These are phyloP conservation scores for Ptychodera flava DNA, from an alignment of 35 echinoderm and acorn worm genomes.

Conservation along the genomic window DNA sequence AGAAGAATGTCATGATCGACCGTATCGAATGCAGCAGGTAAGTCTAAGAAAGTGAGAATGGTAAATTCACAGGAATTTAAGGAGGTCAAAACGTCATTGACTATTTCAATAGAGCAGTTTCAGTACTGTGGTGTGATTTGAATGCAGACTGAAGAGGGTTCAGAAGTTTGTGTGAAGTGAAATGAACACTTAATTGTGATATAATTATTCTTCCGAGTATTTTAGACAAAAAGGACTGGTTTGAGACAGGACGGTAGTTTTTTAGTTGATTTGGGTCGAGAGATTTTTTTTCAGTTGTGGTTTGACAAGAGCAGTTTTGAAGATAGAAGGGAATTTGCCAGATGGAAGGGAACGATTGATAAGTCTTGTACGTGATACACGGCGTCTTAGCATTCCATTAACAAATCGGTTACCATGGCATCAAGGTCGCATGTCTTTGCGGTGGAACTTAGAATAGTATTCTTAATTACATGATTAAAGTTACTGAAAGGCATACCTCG, in stretches of 20 bases:
- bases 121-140: conserved; percentile 33
- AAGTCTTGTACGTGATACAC: conserved; percentile 25
- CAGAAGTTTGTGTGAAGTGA: conserved; percentile 22
- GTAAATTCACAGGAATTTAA: conserved; percentile 16
- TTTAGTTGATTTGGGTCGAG: conserved; percentile 29
- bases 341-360: conserved; percentile 26
- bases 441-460: background rate
- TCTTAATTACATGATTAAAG: background rate
- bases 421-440: background rate
- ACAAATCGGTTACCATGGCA: background rate
- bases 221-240: conserved; percentile 43
- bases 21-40: conserved; percentile 40
- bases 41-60: conserved; percentile 41
- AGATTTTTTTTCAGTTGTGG: conserved; percentile 41
- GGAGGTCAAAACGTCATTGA: conserved; percentile 39
- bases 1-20: conserved; percentile 44
- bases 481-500: background rate
- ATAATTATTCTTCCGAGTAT: conserved; percentile 34
- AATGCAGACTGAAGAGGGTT: conserved; percentile 35
- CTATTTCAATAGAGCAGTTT: conserved; percentile 32
- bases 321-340: conserved; percentile 32
- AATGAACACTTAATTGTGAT: conserved; percentile 15
- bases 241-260: conserved; percentile 53
- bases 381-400: background rate
- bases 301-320: conserved; percentile 21